Conservation (phyloP, 2,888 invertebrate species). For the Ophion costatus region DNA sequence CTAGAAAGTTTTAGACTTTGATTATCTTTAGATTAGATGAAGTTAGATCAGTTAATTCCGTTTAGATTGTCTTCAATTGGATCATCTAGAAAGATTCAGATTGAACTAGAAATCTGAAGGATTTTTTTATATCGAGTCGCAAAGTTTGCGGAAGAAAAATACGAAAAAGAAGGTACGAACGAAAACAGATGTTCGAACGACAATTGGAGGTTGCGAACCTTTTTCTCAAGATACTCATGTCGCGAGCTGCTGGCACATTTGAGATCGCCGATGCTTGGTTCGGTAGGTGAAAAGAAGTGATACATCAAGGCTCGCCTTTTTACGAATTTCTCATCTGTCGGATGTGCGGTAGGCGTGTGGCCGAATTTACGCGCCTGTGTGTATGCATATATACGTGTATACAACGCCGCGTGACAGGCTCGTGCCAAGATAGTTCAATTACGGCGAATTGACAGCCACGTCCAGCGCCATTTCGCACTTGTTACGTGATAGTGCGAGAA, state of each 20-base stretch:
- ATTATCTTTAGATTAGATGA: too few species aligned
- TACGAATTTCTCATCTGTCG: slow-evolving; percentile 16
- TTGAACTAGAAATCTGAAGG: too few species aligned
- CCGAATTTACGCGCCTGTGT: neutral
- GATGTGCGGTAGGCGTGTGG: slow-evolving; percentile 54
- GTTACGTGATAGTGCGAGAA: slow-evolving; percentile 4
- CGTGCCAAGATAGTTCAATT: slow-evolving; percentile 38
- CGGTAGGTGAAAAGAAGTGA: slow-evolving; percentile 3
- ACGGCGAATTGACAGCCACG: slow-evolving; percentile 55
- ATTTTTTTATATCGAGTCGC: neutral
- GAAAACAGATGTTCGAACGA: neutral
- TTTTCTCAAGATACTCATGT: slow-evolving; percentile 79
- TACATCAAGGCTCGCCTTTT: slow-evolving; percentile 2
- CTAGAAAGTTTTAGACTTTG: slow-evolving; percentile 82
- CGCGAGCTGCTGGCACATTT: slow-evolving; percentile 57
- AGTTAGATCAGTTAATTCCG: too few species aligned
- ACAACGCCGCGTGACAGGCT: slow-evolving; percentile 30
- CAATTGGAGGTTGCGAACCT: slow-evolving; percentile 66
- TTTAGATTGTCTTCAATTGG: too few species aligned
- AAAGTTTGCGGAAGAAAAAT: slow-evolving; percentile 76
- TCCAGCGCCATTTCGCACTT: slow-evolving; percentile 55
- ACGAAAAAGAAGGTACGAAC: neutral
- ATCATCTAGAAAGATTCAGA: slow-evolving; percentile 85
- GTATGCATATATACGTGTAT: neutral
- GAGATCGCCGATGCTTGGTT: slow-evolving; percentile 29